These are phyloP conservation scores for Pseudopipra pipra DNA, from an alignment of 2,113 vertebrate genomes.

Conservation along the genomic window DNA sequence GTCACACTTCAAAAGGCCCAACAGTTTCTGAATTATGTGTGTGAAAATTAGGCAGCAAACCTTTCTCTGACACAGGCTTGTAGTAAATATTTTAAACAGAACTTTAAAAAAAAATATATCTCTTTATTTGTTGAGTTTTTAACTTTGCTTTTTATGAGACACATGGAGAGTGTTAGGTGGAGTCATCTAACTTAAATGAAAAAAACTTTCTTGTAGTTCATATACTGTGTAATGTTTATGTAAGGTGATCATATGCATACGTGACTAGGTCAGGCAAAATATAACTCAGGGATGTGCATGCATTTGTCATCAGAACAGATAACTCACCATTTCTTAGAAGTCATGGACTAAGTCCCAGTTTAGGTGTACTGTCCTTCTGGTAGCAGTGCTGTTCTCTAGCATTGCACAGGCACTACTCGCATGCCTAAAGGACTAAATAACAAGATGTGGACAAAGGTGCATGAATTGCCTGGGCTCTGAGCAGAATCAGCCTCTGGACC, in stretches of 20 bases:
- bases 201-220: background rate
- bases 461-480: background rate
- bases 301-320: background rate
- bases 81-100: background rate
- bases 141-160: background rate
- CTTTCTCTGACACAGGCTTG: background rate
- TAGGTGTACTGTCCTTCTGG: background rate
- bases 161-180: background rate
- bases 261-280: background rate
- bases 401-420: background rate
- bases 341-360: accelerated
- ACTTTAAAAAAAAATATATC: background rate
- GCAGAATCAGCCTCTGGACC: background rate
- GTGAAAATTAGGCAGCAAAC: background rate
- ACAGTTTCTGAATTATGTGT: background rate
- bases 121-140: background rate
- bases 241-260: background rate
- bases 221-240: background rate
- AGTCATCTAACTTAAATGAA: background rate
- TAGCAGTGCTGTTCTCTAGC: background rate
- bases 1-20: background rate
- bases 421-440: background rate
- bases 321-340: background rate
- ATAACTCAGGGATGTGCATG: background rate
- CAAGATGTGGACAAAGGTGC: background rate